Conservation (phyloP, 2,797 vertebrate genomes). For the Chanos chanos region DNA sequence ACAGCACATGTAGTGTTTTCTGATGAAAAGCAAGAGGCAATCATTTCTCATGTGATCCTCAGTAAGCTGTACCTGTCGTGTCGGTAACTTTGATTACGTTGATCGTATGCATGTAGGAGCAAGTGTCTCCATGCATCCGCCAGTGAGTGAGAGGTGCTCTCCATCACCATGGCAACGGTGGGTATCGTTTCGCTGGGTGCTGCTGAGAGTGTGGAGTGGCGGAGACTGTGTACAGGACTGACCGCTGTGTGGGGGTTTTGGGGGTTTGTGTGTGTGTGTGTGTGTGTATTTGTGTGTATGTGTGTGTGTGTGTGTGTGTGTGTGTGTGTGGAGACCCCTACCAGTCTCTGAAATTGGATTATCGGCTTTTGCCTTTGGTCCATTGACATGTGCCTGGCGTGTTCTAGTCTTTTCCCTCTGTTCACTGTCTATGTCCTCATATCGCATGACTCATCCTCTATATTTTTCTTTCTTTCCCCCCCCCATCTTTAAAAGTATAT, state of each 20-base stretch:
- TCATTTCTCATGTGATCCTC: slow-evolving; percentile 2
- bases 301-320: not conserved
- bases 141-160: slow-evolving; percentile 51
- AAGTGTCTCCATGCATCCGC: not conserved
- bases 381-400: not conserved
- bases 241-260: slow-evolving; percentile 27
- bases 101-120: slow-evolving; percentile 32
- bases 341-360: slow-evolving; percentile 14
- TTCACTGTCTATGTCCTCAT: not conserved
- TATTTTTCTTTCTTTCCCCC: not conserved
- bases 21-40: not conserved
- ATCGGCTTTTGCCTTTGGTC: not conserved
- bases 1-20: not conserved
- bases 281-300: not conserved
- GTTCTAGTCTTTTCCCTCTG: not conserved
- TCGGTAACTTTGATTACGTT: slow-evolving; percentile 51
- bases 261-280: slow-evolving; percentile 2
- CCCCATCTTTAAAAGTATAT: not conserved
- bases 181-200: slow-evolving; percentile 24
- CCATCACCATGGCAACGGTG: slow-evolving; percentile 69
- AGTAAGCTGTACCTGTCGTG: not conserved
- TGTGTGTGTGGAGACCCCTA: not conserved
- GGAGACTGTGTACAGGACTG: slow-evolving; percentile 3
- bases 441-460: slow-evolving; percentile 20
- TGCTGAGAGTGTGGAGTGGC: slow-evolving; percentile 14